These are phyloP conservation scores for Patella ulyssiponensis DNA, from an alignment of 2,888 invertebrate species.

Conservation along the genomic window DNA sequence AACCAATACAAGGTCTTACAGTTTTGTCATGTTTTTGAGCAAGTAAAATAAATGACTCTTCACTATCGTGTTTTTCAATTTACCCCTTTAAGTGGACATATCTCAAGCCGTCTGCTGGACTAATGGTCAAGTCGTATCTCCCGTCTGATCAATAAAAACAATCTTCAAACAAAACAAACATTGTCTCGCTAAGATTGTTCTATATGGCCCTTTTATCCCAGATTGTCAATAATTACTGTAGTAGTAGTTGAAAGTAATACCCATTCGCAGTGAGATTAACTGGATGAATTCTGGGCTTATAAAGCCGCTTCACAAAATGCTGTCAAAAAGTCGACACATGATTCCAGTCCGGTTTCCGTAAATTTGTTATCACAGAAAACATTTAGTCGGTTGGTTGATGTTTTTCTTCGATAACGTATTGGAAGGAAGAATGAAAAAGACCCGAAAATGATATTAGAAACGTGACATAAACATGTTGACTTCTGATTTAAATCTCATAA, in stretches of 20 bases:
- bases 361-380: constrained; percentile 5
- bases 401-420: constrained; percentile 10
- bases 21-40: too few relatives aligned
- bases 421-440: not conserved
- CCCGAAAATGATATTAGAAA: constrained; percentile 6
- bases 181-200: not conserved
- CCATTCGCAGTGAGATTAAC: not conserved
- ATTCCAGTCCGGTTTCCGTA: constrained; percentile 9
- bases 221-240: constrained; percentile 1
- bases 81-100: too few relatives aligned
- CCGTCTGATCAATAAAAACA: not conserved
- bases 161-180: constrained; percentile 7
- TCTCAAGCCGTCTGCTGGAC: too few relatives aligned
- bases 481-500: constrained; percentile 10
- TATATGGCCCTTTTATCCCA: constrained; percentile 6
- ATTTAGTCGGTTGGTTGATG: constrained; percentile 3
- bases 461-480: constrained; percentile 11
- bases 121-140: too few relatives aligned
- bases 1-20: too few relatives aligned
- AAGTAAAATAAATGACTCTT: too few relatives aligned
- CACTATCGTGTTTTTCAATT: too few relatives aligned
- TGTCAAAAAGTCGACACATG: constrained; percentile 3
- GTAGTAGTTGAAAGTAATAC: not conserved
- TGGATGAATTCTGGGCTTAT: too few relatives aligned
- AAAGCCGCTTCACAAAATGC: not conserved